Evolutionary conservation across 2,888 invertebrate genomes (phyloP).

Genomic region (Morpho achilles): DNA sequence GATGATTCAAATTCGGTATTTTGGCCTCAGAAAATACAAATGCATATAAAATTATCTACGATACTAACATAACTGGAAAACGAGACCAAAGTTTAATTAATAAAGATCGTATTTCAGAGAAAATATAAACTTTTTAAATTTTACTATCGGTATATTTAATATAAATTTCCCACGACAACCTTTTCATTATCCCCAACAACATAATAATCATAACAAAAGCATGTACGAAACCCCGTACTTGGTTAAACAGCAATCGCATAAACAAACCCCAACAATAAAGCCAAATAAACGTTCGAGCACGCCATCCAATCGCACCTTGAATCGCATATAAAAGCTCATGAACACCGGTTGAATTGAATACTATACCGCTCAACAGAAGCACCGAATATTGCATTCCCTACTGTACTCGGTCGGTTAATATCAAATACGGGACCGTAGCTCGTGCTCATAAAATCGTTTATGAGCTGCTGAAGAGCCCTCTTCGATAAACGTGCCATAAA

Average conservation of each 20-base stretch:
- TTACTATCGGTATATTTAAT: slow-evolving; percentile 10
- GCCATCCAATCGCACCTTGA: slow-evolving; percentile 80
- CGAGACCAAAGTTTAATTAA: too few relatives aligned
- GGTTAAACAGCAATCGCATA: slow-evolving; percentile 79
- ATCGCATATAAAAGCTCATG: slow-evolving; percentile 77
- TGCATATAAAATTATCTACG: too few relatives aligned
- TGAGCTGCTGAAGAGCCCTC: slow-evolving; percentile 79
- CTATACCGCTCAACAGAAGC: slow-evolving; percentile 67
- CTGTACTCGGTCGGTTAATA: slow-evolving; percentile 74
- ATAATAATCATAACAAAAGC: slow-evolving; percentile 77
- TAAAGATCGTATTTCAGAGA: too few relatives aligned
- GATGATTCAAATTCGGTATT: slow-evolving; percentile 55
- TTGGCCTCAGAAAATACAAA: slow-evolving; percentile 16
- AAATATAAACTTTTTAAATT: background rate
- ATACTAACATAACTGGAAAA: too few relatives aligned
- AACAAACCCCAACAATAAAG: slow-evolving; percentile 79
- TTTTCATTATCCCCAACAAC: slow-evolving; percentile 67
- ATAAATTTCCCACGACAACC: slow-evolving; percentile 53
- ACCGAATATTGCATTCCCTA: slow-evolving; percentile 70
- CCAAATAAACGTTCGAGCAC: slow-evolving; percentile 78
- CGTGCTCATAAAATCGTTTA: slow-evolving; percentile 78
- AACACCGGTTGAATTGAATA: slow-evolving; percentile 76
- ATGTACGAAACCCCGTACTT: slow-evolving; percentile 74
- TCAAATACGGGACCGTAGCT: slow-evolving; percentile 72
- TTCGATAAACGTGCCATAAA: slow-evolving; percentile 77